Conservation (phyloP, 1,140 invertebrate species). For the Diprion similis region DNA sequence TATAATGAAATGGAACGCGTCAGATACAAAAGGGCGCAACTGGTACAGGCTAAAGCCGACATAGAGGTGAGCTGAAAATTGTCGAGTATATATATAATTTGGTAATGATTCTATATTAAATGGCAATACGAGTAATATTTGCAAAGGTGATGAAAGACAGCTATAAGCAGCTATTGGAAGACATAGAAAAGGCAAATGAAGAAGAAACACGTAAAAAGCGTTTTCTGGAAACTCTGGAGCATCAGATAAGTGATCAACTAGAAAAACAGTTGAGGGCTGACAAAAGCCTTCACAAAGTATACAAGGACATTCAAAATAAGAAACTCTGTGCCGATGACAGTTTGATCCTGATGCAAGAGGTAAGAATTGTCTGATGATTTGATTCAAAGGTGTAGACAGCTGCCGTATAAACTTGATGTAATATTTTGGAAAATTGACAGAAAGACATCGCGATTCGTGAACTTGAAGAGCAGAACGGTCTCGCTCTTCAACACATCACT, state of each 20-base stretch:
- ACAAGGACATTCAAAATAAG: constrained; percentile 46
- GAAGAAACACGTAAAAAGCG: constrained; percentile 44
- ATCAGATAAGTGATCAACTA: constrained; percentile 49
- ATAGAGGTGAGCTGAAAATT: constrained; percentile 24
- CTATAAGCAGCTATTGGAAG: constrained; percentile 34
- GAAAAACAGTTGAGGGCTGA: constrained; percentile 49
- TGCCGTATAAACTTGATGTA: background rate
- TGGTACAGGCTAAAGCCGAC: constrained; percentile 27
- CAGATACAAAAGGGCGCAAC: constrained; percentile 30
- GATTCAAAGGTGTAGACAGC: background rate
- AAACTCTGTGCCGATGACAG: constrained; percentile 39
- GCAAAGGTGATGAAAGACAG: constrained; percentile 40
- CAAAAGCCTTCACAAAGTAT: constrained; percentile 45
- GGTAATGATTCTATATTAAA: no score
- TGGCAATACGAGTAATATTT: background rate
- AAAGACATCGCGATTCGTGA: constrained; percentile 51
- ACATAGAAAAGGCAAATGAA: constrained; percentile 43
- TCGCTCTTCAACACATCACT: constrained; percentile 49
- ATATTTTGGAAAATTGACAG: constrained; percentile 34
- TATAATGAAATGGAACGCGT: constrained; percentile 41
- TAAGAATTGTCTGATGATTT: constrained; percentile 24
- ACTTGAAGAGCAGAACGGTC: constrained; percentile 48
- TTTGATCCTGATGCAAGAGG: constrained; percentile 47
- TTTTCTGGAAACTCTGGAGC: constrained; percentile 38
- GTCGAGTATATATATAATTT: background rate